A percentile compares a stretch with the other conserved stretches of the same genome.
Evolutionary conservation across 2,888 invertebrate species (phyloP).

Genomic region (Polydrusus pterygomalis): DNA sequence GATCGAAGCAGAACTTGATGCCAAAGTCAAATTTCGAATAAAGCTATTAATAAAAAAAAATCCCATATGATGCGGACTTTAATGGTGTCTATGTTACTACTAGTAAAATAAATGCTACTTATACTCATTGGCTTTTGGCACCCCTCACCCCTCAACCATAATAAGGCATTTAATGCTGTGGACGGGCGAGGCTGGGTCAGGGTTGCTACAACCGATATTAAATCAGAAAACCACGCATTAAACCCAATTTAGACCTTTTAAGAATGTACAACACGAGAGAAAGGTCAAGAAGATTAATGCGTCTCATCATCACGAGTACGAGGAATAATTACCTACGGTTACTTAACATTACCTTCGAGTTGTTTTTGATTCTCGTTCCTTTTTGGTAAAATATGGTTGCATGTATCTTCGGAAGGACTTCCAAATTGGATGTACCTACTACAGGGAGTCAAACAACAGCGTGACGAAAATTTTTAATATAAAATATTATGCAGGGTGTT

Average conservation of each 20-base stretch:
- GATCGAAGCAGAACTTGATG: too few species aligned
- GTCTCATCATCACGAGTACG: constrained; percentile 52
- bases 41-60: too few species aligned
- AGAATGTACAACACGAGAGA: constrained; percentile 42
- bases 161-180: background rate
- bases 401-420: constrained; percentile 20
- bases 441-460: too few species aligned
- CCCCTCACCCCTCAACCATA: too few species aligned
- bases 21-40: too few species aligned
- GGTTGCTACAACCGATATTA: background rate
- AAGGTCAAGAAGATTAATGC: constrained; percentile 55
- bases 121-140: too few species aligned
- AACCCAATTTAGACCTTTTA: constrained; percentile 27
- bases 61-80: too few species aligned
- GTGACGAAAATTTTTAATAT: too few species aligned
- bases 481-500: too few species aligned
- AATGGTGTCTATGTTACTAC: too few species aligned
- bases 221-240: background rate
- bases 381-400: constrained; percentile 14
- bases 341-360: constrained; percentile 51
- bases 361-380: constrained; percentile 26
- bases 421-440: background rate
- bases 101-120: too few species aligned
- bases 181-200: background rate
- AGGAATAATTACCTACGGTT: constrained; percentile 43